Conservation (phyloP, 2,888 invertebrate genomes). For the Ernsta delagoae region DNA sequence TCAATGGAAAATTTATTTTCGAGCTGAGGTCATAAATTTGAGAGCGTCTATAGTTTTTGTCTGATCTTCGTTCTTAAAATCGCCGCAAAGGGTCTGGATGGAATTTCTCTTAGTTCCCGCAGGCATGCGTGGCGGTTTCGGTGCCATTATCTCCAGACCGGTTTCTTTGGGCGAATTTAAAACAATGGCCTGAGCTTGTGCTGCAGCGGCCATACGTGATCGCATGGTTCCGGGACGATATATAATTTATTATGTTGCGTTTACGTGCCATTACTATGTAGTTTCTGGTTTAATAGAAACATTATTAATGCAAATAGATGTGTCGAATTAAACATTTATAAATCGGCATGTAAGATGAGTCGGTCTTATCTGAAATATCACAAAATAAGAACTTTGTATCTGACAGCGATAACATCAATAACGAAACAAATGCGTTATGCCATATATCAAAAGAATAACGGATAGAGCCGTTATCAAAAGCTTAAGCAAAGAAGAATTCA, state of each 20-base stretch:
- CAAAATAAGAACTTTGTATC: constrained; percentile 23
- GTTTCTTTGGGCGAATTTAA: constrained; percentile 76
- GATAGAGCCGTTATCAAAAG: constrained; percentile 37
- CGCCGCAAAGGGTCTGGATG: constrained; percentile 49
- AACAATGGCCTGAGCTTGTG: constrained; percentile 64
- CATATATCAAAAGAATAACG: constrained; percentile 33
- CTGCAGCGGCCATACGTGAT: constrained; percentile 46
- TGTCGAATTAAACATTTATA: constrained; percentile 7
- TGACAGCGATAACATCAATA: constrained; percentile 27
- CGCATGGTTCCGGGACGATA: constrained; percentile 55
- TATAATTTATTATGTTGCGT: constrained; percentile 53
- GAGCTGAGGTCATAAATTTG: constrained; percentile 43
- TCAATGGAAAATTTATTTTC: constrained; percentile 30
- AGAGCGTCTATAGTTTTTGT: constrained; percentile 50
- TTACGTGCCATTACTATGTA: constrained; percentile 42
- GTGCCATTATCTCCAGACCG: constrained; percentile 74
- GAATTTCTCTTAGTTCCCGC: constrained; percentile 58
- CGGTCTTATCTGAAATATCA: constrained; percentile 1
- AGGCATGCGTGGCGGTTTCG: constrained; percentile 64
- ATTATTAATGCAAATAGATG: constrained; percentile 26
- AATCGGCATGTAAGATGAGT: constrained; percentile 7
- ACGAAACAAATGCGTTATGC: constrained; percentile 18
- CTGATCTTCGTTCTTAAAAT: constrained; percentile 46
- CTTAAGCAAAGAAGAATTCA: constrained; percentile 35
- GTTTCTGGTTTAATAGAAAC: constrained; percentile 18